phyloP scores from a whole-genome alignment of 2,113 vertebrate species.

The Anser brachyrhynchus region DNA sequence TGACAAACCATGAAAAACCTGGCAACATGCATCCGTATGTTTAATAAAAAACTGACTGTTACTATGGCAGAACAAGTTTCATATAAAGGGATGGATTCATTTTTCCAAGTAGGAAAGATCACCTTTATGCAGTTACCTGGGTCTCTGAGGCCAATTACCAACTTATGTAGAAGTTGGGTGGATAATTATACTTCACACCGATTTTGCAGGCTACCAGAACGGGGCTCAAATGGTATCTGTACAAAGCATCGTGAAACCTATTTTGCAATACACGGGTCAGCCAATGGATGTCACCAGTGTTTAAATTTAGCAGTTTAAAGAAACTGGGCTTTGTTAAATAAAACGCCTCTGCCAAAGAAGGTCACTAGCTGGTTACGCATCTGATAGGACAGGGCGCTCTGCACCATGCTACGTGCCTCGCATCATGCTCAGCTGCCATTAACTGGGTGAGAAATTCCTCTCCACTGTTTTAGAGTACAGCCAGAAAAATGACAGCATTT shows the following conservation, averaged over 20 bases:
- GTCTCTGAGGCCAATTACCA: not conserved
- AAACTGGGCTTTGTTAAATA: not conserved
- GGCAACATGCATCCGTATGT: not conserved
- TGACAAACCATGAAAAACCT: not conserved
- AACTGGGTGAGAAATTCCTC: not conserved
- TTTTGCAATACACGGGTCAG: not conserved
- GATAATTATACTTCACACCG: accelerated
- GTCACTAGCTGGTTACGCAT: not conserved
- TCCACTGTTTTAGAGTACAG: not conserved
- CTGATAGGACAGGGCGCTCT: not conserved
- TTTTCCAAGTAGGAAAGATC: not conserved
- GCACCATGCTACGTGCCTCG: not conserved
- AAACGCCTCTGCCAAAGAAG: not conserved
- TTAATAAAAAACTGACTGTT: accelerated
- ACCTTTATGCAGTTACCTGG: not conserved
- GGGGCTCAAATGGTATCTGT: not conserved
- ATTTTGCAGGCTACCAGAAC: not conserved
- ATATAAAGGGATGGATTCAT: not conserved
- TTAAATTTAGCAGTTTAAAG: not conserved
- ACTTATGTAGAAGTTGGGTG: not conserved
- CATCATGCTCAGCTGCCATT: not conserved
- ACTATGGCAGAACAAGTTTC: accelerated
- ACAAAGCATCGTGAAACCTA: not conserved
- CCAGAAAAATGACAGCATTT: not conserved
- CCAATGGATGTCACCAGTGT: slow-evolving; percentile 27